Base-by-base conservation (phyloP, 2,113 vertebrate genomes). In the Pelecanus crispus region DNA sequence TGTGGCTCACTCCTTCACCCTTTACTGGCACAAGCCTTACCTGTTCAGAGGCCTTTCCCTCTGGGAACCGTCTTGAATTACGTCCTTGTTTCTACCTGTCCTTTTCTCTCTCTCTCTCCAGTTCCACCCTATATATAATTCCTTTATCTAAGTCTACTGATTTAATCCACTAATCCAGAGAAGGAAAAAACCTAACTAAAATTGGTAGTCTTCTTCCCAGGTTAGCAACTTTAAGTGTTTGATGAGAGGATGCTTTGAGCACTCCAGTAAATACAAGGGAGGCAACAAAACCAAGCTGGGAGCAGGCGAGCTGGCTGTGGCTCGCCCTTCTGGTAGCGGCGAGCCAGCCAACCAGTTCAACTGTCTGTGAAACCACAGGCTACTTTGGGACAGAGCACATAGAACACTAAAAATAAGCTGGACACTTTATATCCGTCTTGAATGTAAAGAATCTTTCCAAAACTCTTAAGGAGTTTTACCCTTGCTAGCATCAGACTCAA, bases 371-470 rank as follows among this genome's bases (percentile, higher is more conserved):
- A 73, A 65, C 67, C 9, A 17, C 82, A 73, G 71, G 82, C 90
- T 56, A 34, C 74, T 92, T 45, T 40, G 55, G 82, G 59, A 93
- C 82, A 90, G 49, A 82, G 85, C 78, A 75, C 81, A 59, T 1
- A 3, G 11, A 88, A 73, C 19, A 45, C 88, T 92, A 94, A 95
- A 95, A 95, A 94, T 89, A 95, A 95, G 29, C 72, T 21, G 26
- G 80, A 89, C 38, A 71, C 70, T 83, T 94, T 73, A 88, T 78
- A 92, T 70, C 86, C 42, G 32, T 49, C 75, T 25, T 29, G 63
- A 95, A 90, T 7, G 44, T 40, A 80, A 94, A 92, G 71, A 92
- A 96, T 78, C 71, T 86, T 94, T 92, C 88, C 91, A 77, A 81
- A 92, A 88, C 62, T 65, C 71, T 34, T 18, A 15, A 11, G 31